Evolutionary conservation across 2,888 invertebrate species (phyloP), one percentile per base, ranked within the genome.

Genomic region (Hirtodrosophila alboralis): DNA sequence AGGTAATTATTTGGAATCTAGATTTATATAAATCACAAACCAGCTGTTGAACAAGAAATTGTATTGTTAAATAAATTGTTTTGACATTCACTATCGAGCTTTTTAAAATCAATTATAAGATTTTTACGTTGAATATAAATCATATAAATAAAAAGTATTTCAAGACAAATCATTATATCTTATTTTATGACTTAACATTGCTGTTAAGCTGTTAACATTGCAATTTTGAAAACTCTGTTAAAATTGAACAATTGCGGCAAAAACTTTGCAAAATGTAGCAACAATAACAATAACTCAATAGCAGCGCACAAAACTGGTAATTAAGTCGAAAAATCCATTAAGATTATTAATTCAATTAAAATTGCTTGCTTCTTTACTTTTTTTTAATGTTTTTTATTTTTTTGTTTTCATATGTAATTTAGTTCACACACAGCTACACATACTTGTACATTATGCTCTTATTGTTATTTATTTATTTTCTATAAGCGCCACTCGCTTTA

Each of bases 281-380:
- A 41, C 6, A 53, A 26, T 9, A 52, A 27, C 28, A 43, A 12
- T 33, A 57, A 38, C 45, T 49, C 36, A 45, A 60, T 53, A 48
- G 43, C 47, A 38, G 54, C 34, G 56, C 44, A 26, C 31, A 60
- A n/a, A 61, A 51, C 76, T 69, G 37, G 52, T 77, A 77, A 77
- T 77, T 81, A 77, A 64, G 78, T 62, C 60, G 40, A 47, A 70
- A 81, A 81, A 70, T 71, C 76, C 81, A 77, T 77, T 77, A 81
- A 77, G 76, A 77, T 77, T 77, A 81, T 77, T 77, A 77, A 81
- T 75, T 77, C 75, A 77, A 77, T 77, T 81, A 81, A 77, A 74
- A 77, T 62, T 40, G 62, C 53, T 61, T 61, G 75, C 81, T 70
- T 70, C 81, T 74, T 81, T 59, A 61, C 57, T 60, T 67, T 44